Percentiles rank a stretch among this genome's conserved stretches.
Evolutionary conservation across 2,797 vertebrate genomes (phyloP).

Genomic region (Scyliorhinus canicula): DNA sequence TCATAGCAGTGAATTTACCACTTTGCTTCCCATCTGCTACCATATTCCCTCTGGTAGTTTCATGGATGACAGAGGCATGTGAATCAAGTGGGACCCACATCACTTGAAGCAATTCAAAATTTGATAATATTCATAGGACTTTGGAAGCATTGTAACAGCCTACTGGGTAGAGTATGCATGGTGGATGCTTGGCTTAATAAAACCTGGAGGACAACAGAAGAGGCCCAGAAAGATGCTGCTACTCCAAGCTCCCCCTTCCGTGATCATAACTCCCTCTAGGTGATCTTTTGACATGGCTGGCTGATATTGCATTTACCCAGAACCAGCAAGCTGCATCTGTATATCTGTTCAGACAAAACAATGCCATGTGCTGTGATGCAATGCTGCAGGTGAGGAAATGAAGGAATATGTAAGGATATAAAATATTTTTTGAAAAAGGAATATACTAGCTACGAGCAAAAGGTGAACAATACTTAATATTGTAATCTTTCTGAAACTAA

Average conservation of each 20-base stretch:
- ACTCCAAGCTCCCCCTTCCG: not conserved
- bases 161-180: not conserved
- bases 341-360: not conserved
- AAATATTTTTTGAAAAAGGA: too few species aligned
- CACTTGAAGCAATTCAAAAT: too few species aligned
- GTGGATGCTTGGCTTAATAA: not conserved
- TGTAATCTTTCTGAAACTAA: not conserved
- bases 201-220: not conserved
- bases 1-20: too few species aligned
- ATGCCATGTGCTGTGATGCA: not conserved
- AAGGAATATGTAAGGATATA: not conserved
- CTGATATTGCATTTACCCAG: not conserved
- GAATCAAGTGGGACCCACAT: too few species aligned
- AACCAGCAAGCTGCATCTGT: not conserved
- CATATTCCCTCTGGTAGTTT: too few species aligned
- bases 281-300: not conserved
- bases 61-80: too few species aligned
- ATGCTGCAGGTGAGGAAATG: not conserved
- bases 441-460: not conserved
- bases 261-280: not conserved
- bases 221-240: not conserved
- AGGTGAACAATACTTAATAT: not conserved
- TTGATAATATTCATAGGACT: too few species aligned
- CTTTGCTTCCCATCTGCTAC: too few species aligned
- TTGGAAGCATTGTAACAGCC: not conserved